phyloP scores from a whole-genome alignment of 2,888 invertebrate genomes.

The Rhingia rostrata region DNA sequence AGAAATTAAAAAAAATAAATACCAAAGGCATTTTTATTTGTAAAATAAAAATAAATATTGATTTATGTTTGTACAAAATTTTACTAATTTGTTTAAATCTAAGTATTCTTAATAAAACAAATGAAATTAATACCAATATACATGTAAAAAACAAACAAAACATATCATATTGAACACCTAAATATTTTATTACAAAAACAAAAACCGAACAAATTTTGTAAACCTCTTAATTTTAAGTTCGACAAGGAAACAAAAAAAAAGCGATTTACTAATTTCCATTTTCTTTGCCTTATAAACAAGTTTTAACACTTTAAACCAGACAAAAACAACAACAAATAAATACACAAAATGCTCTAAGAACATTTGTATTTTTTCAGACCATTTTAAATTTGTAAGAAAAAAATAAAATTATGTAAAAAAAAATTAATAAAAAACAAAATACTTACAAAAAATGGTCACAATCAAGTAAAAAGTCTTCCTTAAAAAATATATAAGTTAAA shows the following conservation, averaged over 20 bases:
- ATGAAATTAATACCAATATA: constrained; percentile 39
- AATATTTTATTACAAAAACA: constrained; percentile 72
- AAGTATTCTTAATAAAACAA: constrained; percentile 14
- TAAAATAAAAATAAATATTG: constrained; percentile 12
- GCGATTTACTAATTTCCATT: constrained; percentile 51
- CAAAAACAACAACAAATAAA: constrained; percentile 8
- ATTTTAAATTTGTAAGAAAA: constrained; percentile 40
- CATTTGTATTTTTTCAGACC: constrained; percentile 68
- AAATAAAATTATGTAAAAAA: constrained; percentile 19
- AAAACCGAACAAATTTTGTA: constrained; percentile 68
- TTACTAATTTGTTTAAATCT: neutral
- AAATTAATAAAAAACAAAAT: constrained; percentile 20
- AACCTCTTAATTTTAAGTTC: constrained; percentile 44
- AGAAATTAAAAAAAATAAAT: constrained; percentile 9
- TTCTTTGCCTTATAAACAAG: constrained; percentile 46
- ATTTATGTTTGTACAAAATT: constrained; percentile 33
- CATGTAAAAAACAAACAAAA: constrained; percentile 78
- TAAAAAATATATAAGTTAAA: constrained; percentile 63
- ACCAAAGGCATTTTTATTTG: constrained; percentile 19
- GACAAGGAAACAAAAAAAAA: constrained; percentile 64
- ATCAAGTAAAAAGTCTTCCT: constrained; percentile 80
- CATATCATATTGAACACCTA: constrained; percentile 82
- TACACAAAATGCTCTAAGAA: constrained; percentile 63
- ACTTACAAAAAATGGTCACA: constrained; percentile 77
- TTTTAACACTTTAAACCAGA: constrained; percentile 19